These are phyloP conservation scores for Urocitellus parryii DNA, from an alignment of 2,113 vertebrate genomes.

Conservation along the genomic window DNA sequence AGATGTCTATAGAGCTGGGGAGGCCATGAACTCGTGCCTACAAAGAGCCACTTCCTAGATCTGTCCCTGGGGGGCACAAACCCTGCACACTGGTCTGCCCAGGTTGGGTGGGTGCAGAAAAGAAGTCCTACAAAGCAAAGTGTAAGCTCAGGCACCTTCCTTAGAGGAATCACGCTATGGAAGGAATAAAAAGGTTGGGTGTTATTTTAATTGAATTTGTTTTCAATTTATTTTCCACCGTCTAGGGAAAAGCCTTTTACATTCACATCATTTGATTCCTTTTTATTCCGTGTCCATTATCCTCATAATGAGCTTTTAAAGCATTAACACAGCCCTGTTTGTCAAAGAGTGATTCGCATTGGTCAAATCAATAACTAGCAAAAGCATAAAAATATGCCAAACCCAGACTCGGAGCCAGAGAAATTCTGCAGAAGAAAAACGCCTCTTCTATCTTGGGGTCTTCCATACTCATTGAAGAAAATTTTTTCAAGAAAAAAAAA, in stretches of 20 bases:
- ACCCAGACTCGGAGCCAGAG: constrained; percentile 72
- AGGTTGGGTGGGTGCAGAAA: constrained; percentile 15
- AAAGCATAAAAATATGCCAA: constrained; percentile 69
- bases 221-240: constrained; percentile 89
- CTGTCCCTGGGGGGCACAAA: neutral
- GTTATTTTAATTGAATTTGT: constrained; percentile 92
- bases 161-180: constrained; percentile 81
- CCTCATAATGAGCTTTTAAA: constrained; percentile 89
- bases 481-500: no score
- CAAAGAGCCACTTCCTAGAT: neutral
- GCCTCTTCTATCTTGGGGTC: neutral
- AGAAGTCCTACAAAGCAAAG: constrained; percentile 69
- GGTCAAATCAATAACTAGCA: constrained; percentile 83
- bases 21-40: accelerated
- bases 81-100: constrained; percentile 57
- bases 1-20: neutral
- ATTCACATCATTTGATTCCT: constrained; percentile 86
- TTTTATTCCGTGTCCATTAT: constrained; percentile 87
- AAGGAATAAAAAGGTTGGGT: constrained; percentile 88
- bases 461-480: neutral
- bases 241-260: constrained; percentile 87
- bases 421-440: neutral
- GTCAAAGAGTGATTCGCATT: constrained; percentile 76
- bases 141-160: constrained; percentile 73
- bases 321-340: constrained; percentile 82